These are phyloP conservation scores for Ondatra zibethicus DNA, from an alignment of 2,113 vertebrate genomes.

Conservation along the genomic window DNA sequence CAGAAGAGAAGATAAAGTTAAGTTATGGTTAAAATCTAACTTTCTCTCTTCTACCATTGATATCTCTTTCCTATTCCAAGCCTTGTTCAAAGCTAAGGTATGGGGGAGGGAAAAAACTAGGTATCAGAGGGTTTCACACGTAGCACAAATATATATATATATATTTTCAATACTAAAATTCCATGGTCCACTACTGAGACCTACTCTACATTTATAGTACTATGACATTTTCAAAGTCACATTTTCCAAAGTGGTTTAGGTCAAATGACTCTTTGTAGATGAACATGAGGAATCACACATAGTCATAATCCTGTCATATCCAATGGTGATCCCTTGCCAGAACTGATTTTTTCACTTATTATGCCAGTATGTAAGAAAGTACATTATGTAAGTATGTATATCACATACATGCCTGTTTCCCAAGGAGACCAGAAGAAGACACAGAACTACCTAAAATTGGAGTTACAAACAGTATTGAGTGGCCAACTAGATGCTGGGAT, in stretches of 20 bases:
- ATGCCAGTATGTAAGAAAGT: neutral
- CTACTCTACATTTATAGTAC: neutral
- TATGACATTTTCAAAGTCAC: slow-evolving; percentile 35
- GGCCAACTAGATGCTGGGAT: neutral
- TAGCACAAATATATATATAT: neutral
- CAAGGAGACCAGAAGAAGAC: neutral
- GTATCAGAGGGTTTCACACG: neutral
- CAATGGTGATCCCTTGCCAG: slow-evolving; percentile 48
- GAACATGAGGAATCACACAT: neutral
- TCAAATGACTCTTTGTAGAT: slow-evolving; percentile 5
- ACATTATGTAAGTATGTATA: neutral
- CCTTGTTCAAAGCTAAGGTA: neutral
- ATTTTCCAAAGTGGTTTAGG: neutral
- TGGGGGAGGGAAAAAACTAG: neutral
- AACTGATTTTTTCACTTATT: slow-evolving; percentile 4
- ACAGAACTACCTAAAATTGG: neutral
- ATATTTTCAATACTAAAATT: neutral
- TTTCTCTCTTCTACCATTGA: neutral
- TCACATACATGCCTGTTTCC: neutral
- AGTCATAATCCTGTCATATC: neutral
- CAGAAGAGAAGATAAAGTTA: slow-evolving; percentile 3
- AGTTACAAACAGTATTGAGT: neutral
- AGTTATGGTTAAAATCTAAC: neutral
- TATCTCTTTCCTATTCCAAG: slow-evolving; percentile 7
- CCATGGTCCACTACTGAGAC: neutral